Base-by-base conservation (phyloP, 2,888 invertebrate species). In the Ochropleura plecta region DNA sequence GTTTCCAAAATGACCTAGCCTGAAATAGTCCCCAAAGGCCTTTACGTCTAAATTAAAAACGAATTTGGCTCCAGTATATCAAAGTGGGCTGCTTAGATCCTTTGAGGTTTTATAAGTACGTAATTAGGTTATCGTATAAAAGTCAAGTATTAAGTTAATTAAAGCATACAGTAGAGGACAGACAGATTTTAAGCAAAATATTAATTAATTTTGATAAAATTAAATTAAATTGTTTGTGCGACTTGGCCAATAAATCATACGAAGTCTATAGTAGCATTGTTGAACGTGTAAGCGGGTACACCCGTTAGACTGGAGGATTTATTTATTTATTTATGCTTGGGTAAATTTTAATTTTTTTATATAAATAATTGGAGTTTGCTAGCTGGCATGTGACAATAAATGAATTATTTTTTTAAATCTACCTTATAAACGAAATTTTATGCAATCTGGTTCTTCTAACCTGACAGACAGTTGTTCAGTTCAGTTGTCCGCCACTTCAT, bases 61-160 rank as follows among this genome's bases (percentile, higher is more conserved):
- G 7, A 76, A 30, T 78, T 76, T 55, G 9, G 10, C 12, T 49
- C 14, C 18, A 20, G 30, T 42, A 55, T 6, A 16, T 12, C 7
- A n/a, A 70, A 53, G n/a, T 30, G 30, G 30, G 16, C 30, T 70
- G 62, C 30, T 55, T 48, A 48, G 9, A 44, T 57, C 59, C 59
- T 60, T 72, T 77, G 51, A 42, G n/a, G 51, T 53, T 64, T 9
- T 59, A 10, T 46, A 42, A 73, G 60, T 73, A 60, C n/a, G 30
- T 79, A 49, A 79, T 77, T 60, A 55, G n/a, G 48, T 64, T 55
- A 62, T 80, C 64, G 14, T 53, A 40, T 53, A 40, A 55, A 71
- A 42, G 40, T 73, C 73, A 73, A 73, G 73, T 73, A 18, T 1
- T 53, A 7, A 65, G 40, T 64, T 60, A 63, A 79, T 64, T 60